Conservation (phyloP, 2,888 invertebrate species). For the Brenthis ino region DNA sequence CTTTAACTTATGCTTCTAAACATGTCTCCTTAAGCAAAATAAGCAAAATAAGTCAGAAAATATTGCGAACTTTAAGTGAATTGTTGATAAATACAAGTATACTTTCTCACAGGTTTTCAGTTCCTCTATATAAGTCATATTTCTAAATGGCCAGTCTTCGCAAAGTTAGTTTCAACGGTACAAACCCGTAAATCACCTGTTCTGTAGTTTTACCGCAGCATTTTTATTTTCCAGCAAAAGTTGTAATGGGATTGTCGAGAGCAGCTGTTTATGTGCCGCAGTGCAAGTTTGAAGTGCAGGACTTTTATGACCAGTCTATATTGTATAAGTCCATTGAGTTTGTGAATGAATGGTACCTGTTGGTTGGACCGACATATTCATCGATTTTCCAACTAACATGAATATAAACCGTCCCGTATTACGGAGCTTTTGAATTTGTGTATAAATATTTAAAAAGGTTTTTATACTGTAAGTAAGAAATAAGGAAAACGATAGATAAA, state of each 20-base stretch:
- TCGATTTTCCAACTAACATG: neutral
- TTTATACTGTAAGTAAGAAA: too few relatives aligned
- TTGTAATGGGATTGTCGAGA: conserved; percentile 42
- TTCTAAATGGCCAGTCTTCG: neutral
- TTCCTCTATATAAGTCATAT: neutral
- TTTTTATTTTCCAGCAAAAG: conserved; percentile 35
- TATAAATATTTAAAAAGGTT: too few relatives aligned
- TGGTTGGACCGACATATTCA: neutral
- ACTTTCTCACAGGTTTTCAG: neutral
- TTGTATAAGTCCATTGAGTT: conserved; percentile 8
- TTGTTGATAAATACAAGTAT: too few relatives aligned
- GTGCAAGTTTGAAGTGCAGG: conserved; percentile 34
- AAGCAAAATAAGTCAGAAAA: too few relatives aligned
- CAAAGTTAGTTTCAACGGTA: conserved; percentile 16
- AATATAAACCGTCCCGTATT: conserved; percentile 9
- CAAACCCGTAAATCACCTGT: conserved; percentile 15
- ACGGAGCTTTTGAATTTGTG: neutral
- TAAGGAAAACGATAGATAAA: too few relatives aligned
- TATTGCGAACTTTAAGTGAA: too few relatives aligned
- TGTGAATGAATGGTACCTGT: conserved; percentile 21
- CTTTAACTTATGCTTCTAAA: too few relatives aligned
- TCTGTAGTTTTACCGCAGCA: conserved; percentile 32
- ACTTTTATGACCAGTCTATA: conserved; percentile 17
- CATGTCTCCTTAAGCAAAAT: too few relatives aligned
- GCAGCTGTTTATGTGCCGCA: conserved; percentile 30